Conservation (phyloP, 2,113 vertebrate species). For the Procapra przewalskii region DNA sequence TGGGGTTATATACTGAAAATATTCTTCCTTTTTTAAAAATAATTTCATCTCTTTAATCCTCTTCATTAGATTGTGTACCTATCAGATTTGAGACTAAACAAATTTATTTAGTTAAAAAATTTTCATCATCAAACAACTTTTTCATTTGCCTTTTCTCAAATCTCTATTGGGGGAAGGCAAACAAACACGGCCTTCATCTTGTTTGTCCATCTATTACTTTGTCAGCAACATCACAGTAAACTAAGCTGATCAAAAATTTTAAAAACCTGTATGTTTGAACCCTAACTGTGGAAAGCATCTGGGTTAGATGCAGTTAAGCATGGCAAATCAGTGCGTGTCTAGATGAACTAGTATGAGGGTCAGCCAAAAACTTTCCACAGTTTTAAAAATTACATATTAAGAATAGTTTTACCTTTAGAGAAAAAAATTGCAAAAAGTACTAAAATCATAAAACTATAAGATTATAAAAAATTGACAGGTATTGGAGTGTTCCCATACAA, state of each 20-base stretch:
- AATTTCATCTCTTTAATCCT: slow-evolving; percentile 22
- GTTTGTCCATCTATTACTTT: slow-evolving; percentile 52
- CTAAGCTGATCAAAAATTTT: slow-evolving; percentile 46
- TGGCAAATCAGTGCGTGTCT: background rate
- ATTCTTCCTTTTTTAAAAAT: background rate
- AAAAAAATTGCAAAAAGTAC: background rate
- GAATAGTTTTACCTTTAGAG: background rate
- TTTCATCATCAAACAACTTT: slow-evolving; percentile 41
- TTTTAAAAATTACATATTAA: background rate
- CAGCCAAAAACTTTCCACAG: background rate
- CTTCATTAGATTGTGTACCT: background rate
- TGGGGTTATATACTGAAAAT: slow-evolving; percentile 24
- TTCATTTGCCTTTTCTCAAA: slow-evolving; percentile 55
- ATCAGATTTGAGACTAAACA: background rate
- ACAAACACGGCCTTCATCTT: slow-evolving; percentile 53
- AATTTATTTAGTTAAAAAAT: background rate
- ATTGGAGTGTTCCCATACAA: background rate
- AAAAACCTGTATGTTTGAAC: background rate
- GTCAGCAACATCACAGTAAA: slow-evolving; percentile 42
- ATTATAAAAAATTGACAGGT: background rate
- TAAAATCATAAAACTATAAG: background rate
- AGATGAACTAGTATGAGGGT: background rate
- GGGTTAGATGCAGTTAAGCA: background rate
- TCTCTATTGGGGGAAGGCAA: slow-evolving; percentile 54
- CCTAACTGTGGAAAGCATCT: background rate